Conservation (phyloP, 2,888 invertebrate species). For the Seladonia tumulorum region DNA sequence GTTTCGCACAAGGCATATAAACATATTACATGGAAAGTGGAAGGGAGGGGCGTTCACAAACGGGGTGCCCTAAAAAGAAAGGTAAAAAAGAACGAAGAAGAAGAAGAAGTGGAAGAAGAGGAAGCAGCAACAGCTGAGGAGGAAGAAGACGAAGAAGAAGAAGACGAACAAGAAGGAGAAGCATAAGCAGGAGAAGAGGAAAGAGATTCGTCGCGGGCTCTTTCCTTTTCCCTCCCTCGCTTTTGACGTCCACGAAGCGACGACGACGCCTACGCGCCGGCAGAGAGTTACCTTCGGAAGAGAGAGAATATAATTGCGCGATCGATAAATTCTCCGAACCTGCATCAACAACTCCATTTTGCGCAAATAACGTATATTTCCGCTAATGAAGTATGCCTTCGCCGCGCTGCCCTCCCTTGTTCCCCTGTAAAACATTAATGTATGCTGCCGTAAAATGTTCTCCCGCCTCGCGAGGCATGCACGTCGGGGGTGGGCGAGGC, state of each 20-base stretch:
- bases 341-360: constrained; percentile 59
- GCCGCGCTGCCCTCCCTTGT: constrained; percentile 32
- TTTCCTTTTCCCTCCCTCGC: background rate
- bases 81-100: background rate
- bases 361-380: constrained; percentile 59
- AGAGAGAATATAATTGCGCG: constrained; percentile 58
- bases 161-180: constrained; percentile 11
- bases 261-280: constrained; percentile 44
- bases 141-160: background rate
- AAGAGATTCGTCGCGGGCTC: constrained; percentile 48
- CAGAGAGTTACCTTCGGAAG: constrained; percentile 50
- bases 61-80: constrained; percentile 75
- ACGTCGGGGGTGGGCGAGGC: background rate
- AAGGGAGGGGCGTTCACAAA: constrained; percentile 64
- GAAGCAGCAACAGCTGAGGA: constrained; percentile 1
- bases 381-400: constrained; percentile 55
- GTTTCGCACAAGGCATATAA: constrained; percentile 73
- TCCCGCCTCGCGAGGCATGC: constrained; percentile 15
- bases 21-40: constrained; percentile 74
- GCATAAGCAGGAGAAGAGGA: constrained; percentile 8
- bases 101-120: background rate
- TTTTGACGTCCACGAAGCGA: constrained; percentile 24
- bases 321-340: constrained; percentile 62
- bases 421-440: constrained; percentile 54
- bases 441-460: constrained; percentile 44